A percentile compares a stretch with the other conserved stretches of the same genome.
These are phyloP conservation scores for Nephrotoma guestfalica DNA, from an alignment of 2,888 invertebrate genomes.

Conservation along the genomic window DNA sequence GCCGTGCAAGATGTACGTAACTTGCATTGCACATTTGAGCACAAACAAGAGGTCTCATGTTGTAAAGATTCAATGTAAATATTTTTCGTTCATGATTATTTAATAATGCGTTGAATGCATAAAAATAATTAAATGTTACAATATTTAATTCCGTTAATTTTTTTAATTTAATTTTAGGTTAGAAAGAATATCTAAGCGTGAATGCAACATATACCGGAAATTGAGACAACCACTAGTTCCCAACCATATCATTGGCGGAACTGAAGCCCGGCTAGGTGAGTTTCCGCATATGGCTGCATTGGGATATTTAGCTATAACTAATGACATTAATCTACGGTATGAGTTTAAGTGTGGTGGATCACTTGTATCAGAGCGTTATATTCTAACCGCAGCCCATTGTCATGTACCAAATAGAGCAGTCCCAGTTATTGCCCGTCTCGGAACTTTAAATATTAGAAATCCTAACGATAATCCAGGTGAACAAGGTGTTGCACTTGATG, in stretches of 20 bases:
- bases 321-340: not conserved
- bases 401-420: not conserved
- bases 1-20: not conserved
- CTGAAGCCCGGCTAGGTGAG: slow-evolving; percentile 17
- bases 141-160: not conserved
- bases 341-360: slow-evolving; percentile 11
- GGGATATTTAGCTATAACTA: not conserved
- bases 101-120: not conserved
- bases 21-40: not conserved
- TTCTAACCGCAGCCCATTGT: slow-evolving; percentile 13
- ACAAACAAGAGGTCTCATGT: not conserved
- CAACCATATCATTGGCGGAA: slow-evolving; percentile 22
- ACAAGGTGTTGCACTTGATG: slow-evolving; percentile 1
- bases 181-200: not conserved
- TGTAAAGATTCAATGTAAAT: not conserved
- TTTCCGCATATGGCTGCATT: slow-evolving; percentile 25
- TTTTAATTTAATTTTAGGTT: not conserved
- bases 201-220: not conserved
- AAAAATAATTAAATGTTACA: not conserved
- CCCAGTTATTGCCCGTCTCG: slow-evolving; percentile 11
- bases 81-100: not conserved
- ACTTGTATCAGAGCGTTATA: slow-evolving; percentile 11
- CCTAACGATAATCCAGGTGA: not conserved
- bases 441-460: slow-evolving; percentile 7
- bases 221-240: not conserved